Base-by-base conservation (phyloP, 2,888 invertebrate genomes). In the Neoaliturus tenellus region DNA sequence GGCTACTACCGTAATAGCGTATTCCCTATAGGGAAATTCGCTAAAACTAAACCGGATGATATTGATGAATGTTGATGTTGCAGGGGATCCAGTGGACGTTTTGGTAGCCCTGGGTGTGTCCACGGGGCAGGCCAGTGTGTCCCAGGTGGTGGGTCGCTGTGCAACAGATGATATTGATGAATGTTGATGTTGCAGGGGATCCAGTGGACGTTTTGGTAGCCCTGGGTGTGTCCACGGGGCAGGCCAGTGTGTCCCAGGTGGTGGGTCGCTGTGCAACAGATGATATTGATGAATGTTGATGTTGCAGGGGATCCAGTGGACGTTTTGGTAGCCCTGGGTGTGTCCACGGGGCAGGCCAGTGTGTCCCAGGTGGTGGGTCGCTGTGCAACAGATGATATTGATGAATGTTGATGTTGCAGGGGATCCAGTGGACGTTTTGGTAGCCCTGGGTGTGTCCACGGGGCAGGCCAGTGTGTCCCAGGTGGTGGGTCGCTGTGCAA, bases 201-300 rank as follows among this genome's bases (percentile, higher is more conserved):
- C 44, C 71, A 4, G 81, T 81, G 0, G 81, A 81, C 41, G 10
- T 85, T 25, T 12, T 83, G 85, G 93, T 93, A 41, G 92, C 92
- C 85, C 92, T 94, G 25, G 92, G 93, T 48, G 73, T 75, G 41
- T 44, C 73, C 41, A 91, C 39, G 92, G 93, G 39, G 92, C 94
- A 83, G 94, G 95, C 0, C 90, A 92, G 10, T 95, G 95, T 0
- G 92, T 96, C 73, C n/a, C 90, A 91, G 86, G 91, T 93, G 0
- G 90, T 92, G 10, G 95, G 95, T 41, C 93, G 95, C 88, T 96
- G 96, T 25, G 85, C n/a, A n/a, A n/a, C n/a, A n/a, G n/a, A n/a
- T n/a, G n/a, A n/a, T n/a, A n/a, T n/a, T n/a, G n/a, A n/a, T n/a
- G n/a, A n/a, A n/a, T n/a, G n/a, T n/a, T 23, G 12, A n/a, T 48